Base-by-base conservation (phyloP, 2,888 invertebrate genomes). In the Chymomyza caudatula region DNA sequence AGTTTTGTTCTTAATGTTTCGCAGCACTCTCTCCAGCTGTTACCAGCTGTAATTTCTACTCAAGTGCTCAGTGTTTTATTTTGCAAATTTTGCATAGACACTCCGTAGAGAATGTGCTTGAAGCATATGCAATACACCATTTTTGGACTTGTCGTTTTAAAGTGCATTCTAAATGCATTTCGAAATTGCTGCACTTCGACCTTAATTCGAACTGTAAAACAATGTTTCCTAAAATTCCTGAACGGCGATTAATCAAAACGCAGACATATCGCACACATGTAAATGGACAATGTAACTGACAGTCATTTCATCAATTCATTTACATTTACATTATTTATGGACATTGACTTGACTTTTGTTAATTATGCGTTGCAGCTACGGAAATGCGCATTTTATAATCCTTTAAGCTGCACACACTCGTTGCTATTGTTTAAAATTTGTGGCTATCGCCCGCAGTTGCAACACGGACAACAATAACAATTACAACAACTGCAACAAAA, bases 271-370 rank as follows among this genome's bases (percentile, higher is more conserved):
- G 2, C 11, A 37, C 8, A 8, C 8, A 37, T 11, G 8, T 11
- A 37, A 37, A 37, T 11, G 8, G 29, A 37, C 29, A 37, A 37
- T 37, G 11, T 11, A 11, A 11, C 11, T 37, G 29, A 37, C 29
- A 37, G 29, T 11, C 29, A 64, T 66, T 68, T 65, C 49, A 54
- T 60, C 63, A 59, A 74, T 69, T 52, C 65, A 71, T 68, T 66
- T 76, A 69, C 65, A 71, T 68, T 66, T 76, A 69, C 77, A 79
- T 80, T 78, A 78, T 80, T 82, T 78, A 79, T 79, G 66, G 29
- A 8, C 29, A 37, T 8, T 37, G 29, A 67, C 70, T 66, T 76
- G 64, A 69, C 68, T 73, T 51, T 76, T 75, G 67, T 73, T 69
- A 79, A 81, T 80, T 81, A 79, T 73, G 82, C 77, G 68, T 64